Base-by-base conservation (phyloP, 1,140 invertebrate genomes). In the Trichomalopsis sarcophagae region DNA sequence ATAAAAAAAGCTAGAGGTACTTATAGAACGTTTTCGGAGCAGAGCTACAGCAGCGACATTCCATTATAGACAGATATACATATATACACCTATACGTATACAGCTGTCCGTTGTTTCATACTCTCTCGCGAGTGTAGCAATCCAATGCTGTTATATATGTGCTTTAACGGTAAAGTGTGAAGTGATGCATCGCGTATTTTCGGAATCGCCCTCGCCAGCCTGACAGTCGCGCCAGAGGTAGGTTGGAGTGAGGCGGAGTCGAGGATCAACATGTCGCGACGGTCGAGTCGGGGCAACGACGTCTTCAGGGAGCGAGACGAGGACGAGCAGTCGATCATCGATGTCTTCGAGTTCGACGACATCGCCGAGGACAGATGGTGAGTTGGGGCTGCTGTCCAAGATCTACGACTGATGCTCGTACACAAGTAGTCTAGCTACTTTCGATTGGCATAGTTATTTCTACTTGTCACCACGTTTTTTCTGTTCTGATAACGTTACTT, bases 291-390 rank as follows among this genome's bases (percentile, higher is more conserved):
- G 62, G 13, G 47, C 33, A 62, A 17, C 13, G 40, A 30, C 40
- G 44, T 74, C 44, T 71, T 66, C 50, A 81, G 74, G n/a, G 71
- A 80, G 14, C 50, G 10, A 13, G 85, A 83, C 27, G 81, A 86
- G 11, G 85, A 86, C 30, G 85, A 86, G 40, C 81, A 66, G 47
- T 86, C 85, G 7, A 87, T 87, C 83, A 87, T 87, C 33, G 86
- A 87, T 13, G 86, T 87, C n/a, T 85, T 75, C 17, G 86, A 81
- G 21, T 87, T 87, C 40, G 86, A 87, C 62, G 82, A 84, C 50
- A 77, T 80, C 23, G 33, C 40, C 23, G 36, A 82, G 1, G 86
- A 87, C 68, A 87, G 74, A 85, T 87, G 86, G 86, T 87, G 74
- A 21, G 69, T 71, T 71, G 10, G 68, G n/a, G 2, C 55, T 78